Base-by-base conservation (phyloP, 2,888 invertebrate genomes). In the Drosophila leonis region DNA sequence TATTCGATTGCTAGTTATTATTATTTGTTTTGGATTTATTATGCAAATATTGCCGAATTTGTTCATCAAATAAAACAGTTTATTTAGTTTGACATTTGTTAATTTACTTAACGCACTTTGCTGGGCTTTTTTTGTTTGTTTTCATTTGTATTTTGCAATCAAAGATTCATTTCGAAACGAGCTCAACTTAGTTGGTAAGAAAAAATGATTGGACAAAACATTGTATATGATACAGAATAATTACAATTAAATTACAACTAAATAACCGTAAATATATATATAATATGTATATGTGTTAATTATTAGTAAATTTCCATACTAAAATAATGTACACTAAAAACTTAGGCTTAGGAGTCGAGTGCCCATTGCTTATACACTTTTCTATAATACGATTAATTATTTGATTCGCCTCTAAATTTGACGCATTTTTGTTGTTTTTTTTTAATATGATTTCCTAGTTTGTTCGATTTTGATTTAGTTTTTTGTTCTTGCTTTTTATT, bases 41-140 rank as follows among this genome's bases (percentile, higher is more conserved):
- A 83, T 81, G 87, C 88, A 84, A 84, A 89, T 89, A 84, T 89
- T 87, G 89, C 90, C 71, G 65, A 57, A 78, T 69, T 71, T 44
- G 56, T 69, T 70, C 35, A 49, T 66, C 65, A 73, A 75, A 78
- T 73, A 78, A 76, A 61, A 61, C 44, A 61, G 37, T 69, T 68
- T 54, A n/a, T 57, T 66, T 62, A 57, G 39, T 49, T 63, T 62
- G 24, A 48, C 10, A n/a, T 60, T 64, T n/a, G 29, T 75, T 60
- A 60, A 55, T 71, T 66, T 62, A 74, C 71, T 59, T 80, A 86
- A 71, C 61, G 72, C 72, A 75, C 75, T 67, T 80, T 78, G 64
- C 76, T 81, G 81, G 79, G 66, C 65, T 61, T 42, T 55, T 64
- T 10, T 51, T 33, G 12, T 20, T 10, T 24, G 20, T 51, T 8